Conservation (phyloP, 2,113 vertebrate species). For the Vireo altiloquus region DNA sequence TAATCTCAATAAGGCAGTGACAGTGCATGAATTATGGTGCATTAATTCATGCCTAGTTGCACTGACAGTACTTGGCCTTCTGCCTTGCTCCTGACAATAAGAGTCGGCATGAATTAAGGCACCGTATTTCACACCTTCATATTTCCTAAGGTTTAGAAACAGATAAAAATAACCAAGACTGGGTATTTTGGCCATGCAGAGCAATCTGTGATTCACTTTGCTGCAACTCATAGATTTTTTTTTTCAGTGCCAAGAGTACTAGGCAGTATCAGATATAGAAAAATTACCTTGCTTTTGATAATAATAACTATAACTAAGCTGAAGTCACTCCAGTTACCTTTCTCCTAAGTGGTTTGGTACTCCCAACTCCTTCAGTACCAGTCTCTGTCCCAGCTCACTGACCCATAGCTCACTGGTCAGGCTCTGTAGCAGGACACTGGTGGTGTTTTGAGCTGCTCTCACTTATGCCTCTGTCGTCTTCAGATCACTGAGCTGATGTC, state of each 20-base stretch:
- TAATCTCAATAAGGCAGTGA: conserved; percentile 33
- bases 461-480: background rate
- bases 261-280: background rate
- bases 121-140: conserved; percentile 49
- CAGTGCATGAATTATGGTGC: conserved; percentile 24
- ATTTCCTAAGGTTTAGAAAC: conserved; percentile 13
- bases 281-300: background rate
- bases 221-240: background rate
- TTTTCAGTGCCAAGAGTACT: background rate
- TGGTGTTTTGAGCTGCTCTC: background rate
- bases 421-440: background rate
- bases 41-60: conserved; percentile 51
- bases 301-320: background rate
- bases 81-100: conserved; percentile 45
- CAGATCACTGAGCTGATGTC: background rate
- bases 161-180: conserved; percentile 20
- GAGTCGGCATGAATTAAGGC: conserved; percentile 44
- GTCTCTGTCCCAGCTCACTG: background rate
- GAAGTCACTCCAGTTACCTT: background rate
- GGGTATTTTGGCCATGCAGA: background rate
- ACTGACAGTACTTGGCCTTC: conserved; percentile 32
- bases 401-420: background rate
- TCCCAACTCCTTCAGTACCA: background rate
- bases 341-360: background rate
- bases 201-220: background rate